These are phyloP conservation scores for Papilio demoleus DNA, from an alignment of 2,888 invertebrate genomes.

Conservation along the genomic window DNA sequence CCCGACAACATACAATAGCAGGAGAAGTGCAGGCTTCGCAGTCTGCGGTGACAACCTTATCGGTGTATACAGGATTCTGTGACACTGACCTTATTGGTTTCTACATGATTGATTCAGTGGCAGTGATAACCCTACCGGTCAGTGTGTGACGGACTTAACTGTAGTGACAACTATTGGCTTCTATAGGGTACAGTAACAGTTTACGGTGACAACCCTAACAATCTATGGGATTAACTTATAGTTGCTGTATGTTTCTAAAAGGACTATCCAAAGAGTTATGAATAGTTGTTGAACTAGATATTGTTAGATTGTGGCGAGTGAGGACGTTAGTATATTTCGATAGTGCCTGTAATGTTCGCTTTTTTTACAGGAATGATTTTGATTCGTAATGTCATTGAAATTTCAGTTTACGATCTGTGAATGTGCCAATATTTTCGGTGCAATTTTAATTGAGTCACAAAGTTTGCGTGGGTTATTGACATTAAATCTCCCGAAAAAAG, in stretches of 20 bases:
- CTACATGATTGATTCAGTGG: too few relatives aligned
- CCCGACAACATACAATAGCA: constrained; percentile 73
- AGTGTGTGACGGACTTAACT: too few relatives aligned
- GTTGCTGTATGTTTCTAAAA: background rate
- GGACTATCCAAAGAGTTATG: constrained; percentile 39
- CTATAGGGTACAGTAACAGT: too few relatives aligned
- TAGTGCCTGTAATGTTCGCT: constrained; percentile 55
- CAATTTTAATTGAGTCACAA: background rate
- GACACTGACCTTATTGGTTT: too few relatives aligned
- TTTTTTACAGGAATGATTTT: background rate
- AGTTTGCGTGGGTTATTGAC: constrained; percentile 15
- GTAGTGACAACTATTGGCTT: too few relatives aligned
- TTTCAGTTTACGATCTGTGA: background rate
- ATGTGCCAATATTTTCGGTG: background rate
- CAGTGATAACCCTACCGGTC: background rate
- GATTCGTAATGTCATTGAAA: background rate
- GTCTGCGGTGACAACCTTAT: constrained; percentile 56
- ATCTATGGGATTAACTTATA: constrained; percentile 13
- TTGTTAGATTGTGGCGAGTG: constrained; percentile 35
- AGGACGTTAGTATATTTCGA: constrained; percentile 50
- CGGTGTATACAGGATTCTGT: background rate
- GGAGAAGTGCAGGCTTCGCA: constrained; percentile 61
- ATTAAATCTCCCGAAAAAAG: background rate
- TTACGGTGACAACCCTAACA: constrained; percentile 17
- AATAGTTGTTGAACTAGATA: constrained; percentile 28